Conservation (phyloP, 2,113 vertebrate species). For the Pterocles burchelli region DNA sequence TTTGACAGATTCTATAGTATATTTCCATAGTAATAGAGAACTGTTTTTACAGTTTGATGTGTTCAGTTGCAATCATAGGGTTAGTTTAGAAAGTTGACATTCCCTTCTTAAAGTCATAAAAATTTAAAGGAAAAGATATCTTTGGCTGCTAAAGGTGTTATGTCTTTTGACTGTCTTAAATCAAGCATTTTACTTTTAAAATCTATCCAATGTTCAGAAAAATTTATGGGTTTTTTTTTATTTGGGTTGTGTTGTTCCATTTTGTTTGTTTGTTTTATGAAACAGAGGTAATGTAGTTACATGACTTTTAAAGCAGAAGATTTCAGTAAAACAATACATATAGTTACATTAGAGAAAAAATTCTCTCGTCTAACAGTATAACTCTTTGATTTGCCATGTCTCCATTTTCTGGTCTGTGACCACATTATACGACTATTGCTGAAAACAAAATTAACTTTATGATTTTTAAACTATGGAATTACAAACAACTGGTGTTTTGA, state of each 20-base stretch:
- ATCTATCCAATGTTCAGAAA: not conserved
- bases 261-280: not conserved
- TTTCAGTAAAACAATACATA: not conserved
- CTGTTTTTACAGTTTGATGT: not conserved
- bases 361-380: not conserved
- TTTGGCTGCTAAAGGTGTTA: not conserved
- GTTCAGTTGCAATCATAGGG: not conserved
- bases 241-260: not conserved
- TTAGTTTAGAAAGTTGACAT: not conserved
- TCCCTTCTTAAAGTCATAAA: not conserved
- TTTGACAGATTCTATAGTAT: not conserved
- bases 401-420: not conserved
- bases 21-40: not conserved
- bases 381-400: not conserved
- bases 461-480: not conserved
- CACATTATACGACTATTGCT: not conserved
- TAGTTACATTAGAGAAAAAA: not conserved
- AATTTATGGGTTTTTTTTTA: accelerated
- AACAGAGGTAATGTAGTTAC: not conserved
- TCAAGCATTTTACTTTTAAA: not conserved
- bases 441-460: not conserved
- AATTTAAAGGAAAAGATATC: not conserved
- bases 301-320: not conserved
- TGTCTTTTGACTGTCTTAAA: not conserved
- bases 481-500: not conserved